Conservation (phyloP, 2,113 vertebrate genomes). For the Engystomops pustulosus region DNA sequence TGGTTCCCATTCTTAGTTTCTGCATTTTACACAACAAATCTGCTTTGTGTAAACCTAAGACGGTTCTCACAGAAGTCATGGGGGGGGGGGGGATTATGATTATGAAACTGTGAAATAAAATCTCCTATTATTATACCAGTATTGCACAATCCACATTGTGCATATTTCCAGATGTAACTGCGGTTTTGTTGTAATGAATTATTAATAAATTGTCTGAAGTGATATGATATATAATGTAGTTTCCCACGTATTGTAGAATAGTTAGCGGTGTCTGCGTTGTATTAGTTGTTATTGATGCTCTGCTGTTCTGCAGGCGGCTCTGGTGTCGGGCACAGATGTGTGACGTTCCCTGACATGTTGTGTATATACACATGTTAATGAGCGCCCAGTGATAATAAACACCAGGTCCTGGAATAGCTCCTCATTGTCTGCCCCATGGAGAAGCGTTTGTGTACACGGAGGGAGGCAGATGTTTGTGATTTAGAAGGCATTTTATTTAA, state of each 20-base stretch:
- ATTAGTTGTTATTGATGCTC: no score
- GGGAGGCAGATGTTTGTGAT: not conserved
- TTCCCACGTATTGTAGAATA: not conserved
- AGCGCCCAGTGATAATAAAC: not conserved
- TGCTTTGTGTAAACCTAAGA: no score
- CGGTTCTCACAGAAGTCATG: no score
- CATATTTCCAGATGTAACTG: not conserved
- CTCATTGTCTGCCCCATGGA: not conserved
- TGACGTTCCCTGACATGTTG: not conserved
- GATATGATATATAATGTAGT: not conserved
- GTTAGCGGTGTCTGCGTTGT: not conserved
- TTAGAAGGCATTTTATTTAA: not conserved
- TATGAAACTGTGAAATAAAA: no score
- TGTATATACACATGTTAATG: not conserved
- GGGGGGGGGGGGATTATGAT: no score
- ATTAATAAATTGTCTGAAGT: not conserved
- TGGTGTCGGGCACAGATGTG: constrained; percentile 4
- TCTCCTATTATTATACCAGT: no score
- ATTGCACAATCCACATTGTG: no score
- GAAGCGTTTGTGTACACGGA: no score
- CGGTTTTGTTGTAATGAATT: not conserved
- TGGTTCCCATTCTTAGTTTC: no score
- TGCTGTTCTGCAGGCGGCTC: not conserved
- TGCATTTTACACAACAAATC: no score
- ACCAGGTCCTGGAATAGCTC: not conserved